Percentiles rank a stretch among this genome's conserved stretches.
Evolutionary conservation across 2,888 invertebrate species (phyloP).

Genomic region (Philonicus albiceps): DNA sequence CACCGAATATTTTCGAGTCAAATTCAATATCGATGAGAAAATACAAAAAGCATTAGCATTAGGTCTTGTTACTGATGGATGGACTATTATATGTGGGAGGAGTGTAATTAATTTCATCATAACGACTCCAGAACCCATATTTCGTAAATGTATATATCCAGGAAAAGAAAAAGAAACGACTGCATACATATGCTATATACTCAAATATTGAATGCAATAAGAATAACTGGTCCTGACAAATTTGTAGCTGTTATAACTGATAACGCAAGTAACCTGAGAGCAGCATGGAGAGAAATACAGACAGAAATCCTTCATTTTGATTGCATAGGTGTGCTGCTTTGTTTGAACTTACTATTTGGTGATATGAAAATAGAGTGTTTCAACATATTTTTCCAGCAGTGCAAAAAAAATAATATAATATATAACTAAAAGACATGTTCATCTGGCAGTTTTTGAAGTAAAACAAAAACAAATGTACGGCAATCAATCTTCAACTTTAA

Average conservation of each 20-base stretch:
- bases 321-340: background rate
- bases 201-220: background rate
- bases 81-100: too few species aligned
- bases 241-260: background rate
- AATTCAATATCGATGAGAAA: too few species aligned
- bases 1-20: too few species aligned
- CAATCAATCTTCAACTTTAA: background rate
- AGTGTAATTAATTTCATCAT: too few species aligned
- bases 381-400: background rate
- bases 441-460: background rate
- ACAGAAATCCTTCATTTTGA: background rate
- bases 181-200: background rate
- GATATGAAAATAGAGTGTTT: background rate
- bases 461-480: background rate
- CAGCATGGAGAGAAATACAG: background rate
- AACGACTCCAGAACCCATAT: too few species aligned
- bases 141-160: background rate
- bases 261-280: background rate
- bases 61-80: too few species aligned
- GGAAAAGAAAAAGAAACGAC: background rate
- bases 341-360: background rate
- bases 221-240: background rate
- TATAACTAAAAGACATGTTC: background rate
- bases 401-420: background rate
- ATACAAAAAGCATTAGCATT: too few species aligned